Percentiles rank a stretch among this genome's conserved stretches.
Conservation (phyloP, 2,797 vertebrate species). For the Cirrhinus molitorella region DNA sequence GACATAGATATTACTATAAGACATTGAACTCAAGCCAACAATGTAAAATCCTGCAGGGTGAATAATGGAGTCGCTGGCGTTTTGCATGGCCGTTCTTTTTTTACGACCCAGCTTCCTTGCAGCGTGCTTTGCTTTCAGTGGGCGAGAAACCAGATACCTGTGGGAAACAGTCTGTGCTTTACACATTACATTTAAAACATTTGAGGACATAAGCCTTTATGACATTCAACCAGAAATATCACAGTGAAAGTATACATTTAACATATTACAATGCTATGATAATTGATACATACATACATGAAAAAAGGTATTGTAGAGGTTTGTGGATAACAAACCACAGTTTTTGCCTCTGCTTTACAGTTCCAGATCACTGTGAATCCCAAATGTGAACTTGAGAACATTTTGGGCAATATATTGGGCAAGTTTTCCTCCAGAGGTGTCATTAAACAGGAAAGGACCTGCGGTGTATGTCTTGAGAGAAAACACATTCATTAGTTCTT, state of each 20-base stretch:
- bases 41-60: too few species aligned
- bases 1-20: too few species aligned
- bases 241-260: neutral
- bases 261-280: neutral
- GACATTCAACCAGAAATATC: neutral
- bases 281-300: neutral
- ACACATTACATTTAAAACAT: neutral
- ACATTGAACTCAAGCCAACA: too few species aligned
- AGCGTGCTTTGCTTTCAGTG: too few species aligned
- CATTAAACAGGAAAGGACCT: constrained; percentile 13
- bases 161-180: neutral
- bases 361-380: neutral
- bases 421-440: constrained; percentile 52
- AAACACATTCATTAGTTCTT: constrained; percentile 17
- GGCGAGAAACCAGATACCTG: neutral
- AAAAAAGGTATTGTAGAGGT: neutral
- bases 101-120: too few species aligned
- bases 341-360: neutral
- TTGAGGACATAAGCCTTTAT: neutral
- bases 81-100: too few species aligned
- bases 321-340: neutral
- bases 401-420: constrained; percentile 37
- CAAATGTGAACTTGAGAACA: too few species aligned
- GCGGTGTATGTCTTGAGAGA: neutral
- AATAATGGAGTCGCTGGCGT: too few species aligned